Base-by-base conservation (phyloP, 2,113 vertebrate species). In the Psettodes erumei region DNA sequence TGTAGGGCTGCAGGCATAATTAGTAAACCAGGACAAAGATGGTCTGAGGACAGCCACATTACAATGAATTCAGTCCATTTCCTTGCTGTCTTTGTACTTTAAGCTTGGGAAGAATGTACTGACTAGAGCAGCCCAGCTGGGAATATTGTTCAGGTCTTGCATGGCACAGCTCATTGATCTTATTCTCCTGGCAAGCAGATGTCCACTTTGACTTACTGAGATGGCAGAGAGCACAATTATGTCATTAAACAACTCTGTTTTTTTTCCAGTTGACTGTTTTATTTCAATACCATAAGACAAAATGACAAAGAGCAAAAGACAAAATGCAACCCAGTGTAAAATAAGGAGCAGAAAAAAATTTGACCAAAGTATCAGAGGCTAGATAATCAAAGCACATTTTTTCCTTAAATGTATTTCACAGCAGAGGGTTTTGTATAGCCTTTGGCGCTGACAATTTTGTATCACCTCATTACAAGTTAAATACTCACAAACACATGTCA, bases 151-250 rank as follows among this genome's bases (percentile, higher is more conserved):
- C n/a, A 13, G 8, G 15, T 59, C 51, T 23, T 64, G 48, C 55
- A 55, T 21, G 45, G 3, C 27, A 45, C 19, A 77, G 4, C 25
- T 53, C 15, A 77, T 48, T 64, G 4, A 54, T 19, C 16, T 47
- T 43, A 45, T 51, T 58, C 48, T 58, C 51, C 53, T 50, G 37
- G 25, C 11, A 42, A 28, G 16, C 62, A 65, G 56, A 45, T 37
- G 8, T 35, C 18, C 59, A 50, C 19, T 32, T 11, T 50, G 19
- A 40, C 7, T 64, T 13, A 18, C 25, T 30, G 21, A 43, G 13
- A 16, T 11, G 16, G n/a, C 27, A 50, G 37, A 65, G 25, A 63
- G n/a, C 53, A 38, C 8, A 69, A 4, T 62, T 32, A 59, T 37
- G 1, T 28, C 6, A 8, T 30, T n/a, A 25, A 32, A 50, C 13